Percentiles rank a stretch among this genome's conserved stretches.
Evolutionary conservation across 2,113 vertebrate species (phyloP).

Genomic region (Catharus bicknelli): DNA sequence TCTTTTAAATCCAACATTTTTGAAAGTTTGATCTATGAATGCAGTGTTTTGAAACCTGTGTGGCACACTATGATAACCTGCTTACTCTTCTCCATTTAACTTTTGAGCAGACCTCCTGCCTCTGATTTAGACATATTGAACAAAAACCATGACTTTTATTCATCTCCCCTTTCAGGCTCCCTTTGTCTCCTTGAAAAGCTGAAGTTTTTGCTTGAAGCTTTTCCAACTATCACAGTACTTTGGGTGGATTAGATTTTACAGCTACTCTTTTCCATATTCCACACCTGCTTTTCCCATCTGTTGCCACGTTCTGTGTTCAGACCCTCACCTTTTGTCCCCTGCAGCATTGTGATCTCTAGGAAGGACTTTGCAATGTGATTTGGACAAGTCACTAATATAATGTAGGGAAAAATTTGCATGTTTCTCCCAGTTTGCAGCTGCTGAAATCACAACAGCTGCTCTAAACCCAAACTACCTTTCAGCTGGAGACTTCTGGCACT

Average conservation of each 20-base stretch:
- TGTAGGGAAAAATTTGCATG: background rate
- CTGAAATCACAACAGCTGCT: background rate
- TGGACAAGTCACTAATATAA: background rate
- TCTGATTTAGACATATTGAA: background rate
- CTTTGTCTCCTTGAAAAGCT: background rate
- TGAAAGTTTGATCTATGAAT: background rate
- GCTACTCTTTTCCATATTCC: background rate
- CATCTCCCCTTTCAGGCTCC: background rate
- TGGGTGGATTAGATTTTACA: background rate
- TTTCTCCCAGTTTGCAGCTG: background rate
- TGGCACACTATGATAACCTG: background rate
- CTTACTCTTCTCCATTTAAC: background rate
- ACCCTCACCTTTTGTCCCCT: accelerated
- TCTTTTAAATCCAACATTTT: background rate
- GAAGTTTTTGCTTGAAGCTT: background rate
- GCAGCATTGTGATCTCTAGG: background rate
- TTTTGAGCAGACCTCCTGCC: background rate
- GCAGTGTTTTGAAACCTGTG: background rate
- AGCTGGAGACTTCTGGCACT: background rate
- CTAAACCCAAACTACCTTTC: background rate
- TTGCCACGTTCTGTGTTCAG: background rate
- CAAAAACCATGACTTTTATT: background rate
- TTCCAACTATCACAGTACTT: background rate
- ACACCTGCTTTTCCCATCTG: background rate
- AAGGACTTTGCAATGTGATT: background rate